Evolutionary conservation across 2,888 invertebrate genomes (phyloP).

Genomic region (Machimus rusticus): DNA sequence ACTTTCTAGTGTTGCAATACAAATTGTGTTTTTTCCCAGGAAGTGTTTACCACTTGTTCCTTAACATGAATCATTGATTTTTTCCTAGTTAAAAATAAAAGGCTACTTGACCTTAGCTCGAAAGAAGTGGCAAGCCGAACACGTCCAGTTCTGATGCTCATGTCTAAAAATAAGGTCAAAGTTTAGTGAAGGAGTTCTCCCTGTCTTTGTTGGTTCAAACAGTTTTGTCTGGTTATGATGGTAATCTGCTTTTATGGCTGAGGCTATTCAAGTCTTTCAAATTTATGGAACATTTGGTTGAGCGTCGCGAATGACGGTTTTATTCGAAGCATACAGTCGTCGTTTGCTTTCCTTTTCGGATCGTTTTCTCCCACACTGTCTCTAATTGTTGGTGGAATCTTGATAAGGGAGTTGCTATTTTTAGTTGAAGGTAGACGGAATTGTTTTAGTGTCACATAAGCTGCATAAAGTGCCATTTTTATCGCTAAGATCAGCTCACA

Average conservation of each 20-base stretch:
- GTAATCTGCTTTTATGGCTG: not conserved
- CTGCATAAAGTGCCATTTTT: not conserved
- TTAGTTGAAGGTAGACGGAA: slow-evolving; percentile 6
- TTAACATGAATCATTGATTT: not conserved
- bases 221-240: not conserved
- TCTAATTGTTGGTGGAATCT: not conserved
- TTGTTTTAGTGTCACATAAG: slow-evolving; percentile 3
- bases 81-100: not conserved
- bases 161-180: not conserved
- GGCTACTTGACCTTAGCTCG: not conserved
- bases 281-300: not conserved
- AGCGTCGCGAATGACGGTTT: not conserved
- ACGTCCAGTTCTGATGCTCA: not conserved
- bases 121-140: not conserved
- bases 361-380: not conserved
- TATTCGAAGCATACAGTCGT: not conserved
- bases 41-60: not conserved
- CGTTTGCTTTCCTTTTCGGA: not conserved
- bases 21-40: not conserved
- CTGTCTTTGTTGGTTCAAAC: not conserved
- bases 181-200: not conserved
- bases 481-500: not conserved
- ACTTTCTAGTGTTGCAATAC: not conserved
- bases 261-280: not conserved
- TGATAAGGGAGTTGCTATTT: slow-evolving; percentile 5